phyloP scores from a whole-genome alignment of 2,797 vertebrate genomes.

The Etheostoma nigrum region DNA sequence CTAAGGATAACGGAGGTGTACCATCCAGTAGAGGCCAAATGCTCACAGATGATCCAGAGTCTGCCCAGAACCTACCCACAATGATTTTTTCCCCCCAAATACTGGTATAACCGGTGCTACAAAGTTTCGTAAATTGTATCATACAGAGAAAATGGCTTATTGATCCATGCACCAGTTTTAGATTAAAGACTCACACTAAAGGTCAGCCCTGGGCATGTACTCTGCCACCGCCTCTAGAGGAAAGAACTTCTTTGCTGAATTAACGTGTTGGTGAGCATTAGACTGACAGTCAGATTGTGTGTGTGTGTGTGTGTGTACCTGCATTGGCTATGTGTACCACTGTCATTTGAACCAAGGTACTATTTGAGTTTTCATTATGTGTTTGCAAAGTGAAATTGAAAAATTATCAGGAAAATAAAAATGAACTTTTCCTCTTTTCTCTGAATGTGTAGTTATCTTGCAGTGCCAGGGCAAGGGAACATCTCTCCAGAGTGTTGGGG shows the following conservation, averaged over 20 bases:
- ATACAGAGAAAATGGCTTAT: constrained; percentile 81
- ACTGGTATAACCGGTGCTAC: constrained; percentile 70
- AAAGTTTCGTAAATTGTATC: constrained; percentile 77
- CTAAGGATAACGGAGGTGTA: constrained; percentile 38
- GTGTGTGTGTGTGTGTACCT: neutral
- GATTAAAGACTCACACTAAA: constrained; percentile 81
- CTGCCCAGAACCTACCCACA: constrained; percentile 42
- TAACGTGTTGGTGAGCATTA: constrained; percentile 41
- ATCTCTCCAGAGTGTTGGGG: constrained; percentile 65
- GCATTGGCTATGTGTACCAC: constrained; percentile 51
- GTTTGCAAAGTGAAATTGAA: constrained; percentile 91
- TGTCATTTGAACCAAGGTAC: constrained; percentile 58
- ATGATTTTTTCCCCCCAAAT: constrained; percentile 49
- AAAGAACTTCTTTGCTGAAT: constrained; percentile 71
- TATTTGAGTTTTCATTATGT: constrained; percentile 85
- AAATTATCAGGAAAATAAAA: constrained; percentile 87
- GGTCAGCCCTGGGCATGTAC: constrained; percentile 70
- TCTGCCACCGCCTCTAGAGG: constrained; percentile 62
- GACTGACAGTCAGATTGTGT: neutral
- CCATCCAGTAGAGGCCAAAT: constrained; percentile 55
- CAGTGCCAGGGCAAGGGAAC: constrained; percentile 61
- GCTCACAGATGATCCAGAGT: constrained; percentile 48
- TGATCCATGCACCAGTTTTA: constrained; percentile 81
- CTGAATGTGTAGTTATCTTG: constrained; percentile 81
- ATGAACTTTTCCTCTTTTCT: constrained; percentile 82